Evolutionary conservation across 64 coral and sea anemone genomes (phyloP).

Genomic region (Montipora cactus): DNA sequence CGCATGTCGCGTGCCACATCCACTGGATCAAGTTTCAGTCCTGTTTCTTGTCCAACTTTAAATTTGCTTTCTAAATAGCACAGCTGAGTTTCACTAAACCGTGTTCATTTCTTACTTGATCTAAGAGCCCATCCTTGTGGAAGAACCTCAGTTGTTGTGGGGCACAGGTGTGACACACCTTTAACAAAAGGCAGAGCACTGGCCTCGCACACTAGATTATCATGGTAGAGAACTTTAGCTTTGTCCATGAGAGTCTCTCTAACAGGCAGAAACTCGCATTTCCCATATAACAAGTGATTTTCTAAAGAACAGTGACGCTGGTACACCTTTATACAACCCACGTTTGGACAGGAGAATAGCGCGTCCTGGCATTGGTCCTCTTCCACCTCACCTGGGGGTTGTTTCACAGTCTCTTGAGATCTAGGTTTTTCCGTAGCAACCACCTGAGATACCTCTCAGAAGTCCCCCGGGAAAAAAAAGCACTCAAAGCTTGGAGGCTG

Average conservation of each 20-base stretch:
- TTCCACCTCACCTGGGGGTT: background rate
- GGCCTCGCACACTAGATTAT: background rate
- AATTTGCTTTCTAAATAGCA: background rate
- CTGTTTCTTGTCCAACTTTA: background rate
- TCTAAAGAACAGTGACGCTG: constrained; percentile 44
- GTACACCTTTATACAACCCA: constrained; percentile 30
- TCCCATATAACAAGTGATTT: constrained; percentile 46
- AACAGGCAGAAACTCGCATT: constrained; percentile 36
- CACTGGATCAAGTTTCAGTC: constrained; percentile 1
- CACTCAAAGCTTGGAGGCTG: constrained; percentile 18
- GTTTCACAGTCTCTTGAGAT: background rate
- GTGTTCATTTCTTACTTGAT: background rate
- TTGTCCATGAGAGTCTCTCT: constrained; percentile 7
- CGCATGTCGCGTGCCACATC: too few relatives aligned
- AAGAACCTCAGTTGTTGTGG: too few relatives aligned
- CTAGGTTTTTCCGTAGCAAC: background rate
- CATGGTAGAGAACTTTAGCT: background rate
- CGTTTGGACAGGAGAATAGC: constrained; percentile 32
- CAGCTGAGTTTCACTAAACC: background rate
- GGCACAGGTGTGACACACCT: too few relatives aligned
- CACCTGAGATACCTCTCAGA: constrained; percentile 1
- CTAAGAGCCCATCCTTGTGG: too few relatives aligned
- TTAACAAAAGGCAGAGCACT: too few relatives aligned
- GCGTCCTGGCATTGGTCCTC: background rate
- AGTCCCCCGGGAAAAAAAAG: constrained; percentile 14